These are phyloP conservation scores for Cerceris rybyensis DNA, from an alignment of 2,888 invertebrate species.

Conservation along the genomic window DNA sequence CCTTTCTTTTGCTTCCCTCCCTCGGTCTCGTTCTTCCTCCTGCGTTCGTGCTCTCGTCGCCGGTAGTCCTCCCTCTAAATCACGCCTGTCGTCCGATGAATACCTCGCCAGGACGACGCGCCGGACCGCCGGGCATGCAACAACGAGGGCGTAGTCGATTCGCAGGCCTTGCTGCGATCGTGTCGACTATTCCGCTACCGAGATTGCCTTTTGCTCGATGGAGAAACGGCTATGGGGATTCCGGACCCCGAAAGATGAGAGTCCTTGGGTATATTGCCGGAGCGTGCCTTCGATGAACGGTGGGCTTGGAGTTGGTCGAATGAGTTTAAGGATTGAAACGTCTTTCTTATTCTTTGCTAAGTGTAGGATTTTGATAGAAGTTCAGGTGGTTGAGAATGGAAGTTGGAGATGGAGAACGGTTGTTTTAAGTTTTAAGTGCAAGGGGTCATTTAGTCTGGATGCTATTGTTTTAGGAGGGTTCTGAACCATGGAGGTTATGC, in stretches of 20 bases:
- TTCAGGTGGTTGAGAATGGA: too few relatives aligned
- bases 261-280: neutral
- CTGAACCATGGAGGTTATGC: too few relatives aligned
- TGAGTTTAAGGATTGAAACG: too few relatives aligned
- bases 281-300: too few relatives aligned
- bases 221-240: too few relatives aligned
- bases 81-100: conserved; percentile 56
- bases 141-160: conserved; percentile 32
- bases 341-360: too few relatives aligned
- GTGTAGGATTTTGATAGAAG: too few relatives aligned
- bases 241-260: neutral
- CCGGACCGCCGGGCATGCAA: conserved; percentile 41
- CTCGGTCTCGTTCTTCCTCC: neutral
- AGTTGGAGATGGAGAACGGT: too few relatives aligned
- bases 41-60: neutral
- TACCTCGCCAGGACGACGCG: conserved; percentile 32
- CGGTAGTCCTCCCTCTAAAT: conserved; percentile 55
- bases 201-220: neutral
- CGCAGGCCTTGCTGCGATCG: conserved; percentile 26
- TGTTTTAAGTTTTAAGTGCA: too few relatives aligned
- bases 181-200: conserved; percentile 41
- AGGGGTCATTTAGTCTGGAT: too few relatives aligned
- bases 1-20: conserved; percentile 11
- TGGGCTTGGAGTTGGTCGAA: too few relatives aligned
- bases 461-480: too few relatives aligned